Percentiles rank a stretch among this genome's conserved stretches.
These are phyloP conservation scores for Scomber scombrus DNA, from an alignment of 2,113 vertebrate species.

Conservation along the genomic window DNA sequence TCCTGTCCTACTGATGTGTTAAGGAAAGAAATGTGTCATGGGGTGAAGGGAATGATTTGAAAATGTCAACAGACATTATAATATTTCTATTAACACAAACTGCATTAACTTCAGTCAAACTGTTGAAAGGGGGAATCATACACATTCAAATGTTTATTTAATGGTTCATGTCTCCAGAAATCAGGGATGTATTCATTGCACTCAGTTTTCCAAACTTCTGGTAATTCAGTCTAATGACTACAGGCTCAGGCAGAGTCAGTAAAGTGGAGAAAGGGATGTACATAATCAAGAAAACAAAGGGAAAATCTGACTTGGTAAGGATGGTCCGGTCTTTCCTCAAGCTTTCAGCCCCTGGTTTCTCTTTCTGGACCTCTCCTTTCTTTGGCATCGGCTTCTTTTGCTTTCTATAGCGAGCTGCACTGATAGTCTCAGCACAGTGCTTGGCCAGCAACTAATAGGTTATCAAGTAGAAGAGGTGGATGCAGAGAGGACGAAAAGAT, in stretches of 20 bases:
- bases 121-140: background rate
- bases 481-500: constrained; percentile 5
- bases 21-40: background rate
- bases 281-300: background rate
- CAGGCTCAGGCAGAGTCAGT: background rate
- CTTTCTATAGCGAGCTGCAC: constrained; percentile 90
- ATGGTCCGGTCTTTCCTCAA: constrained; percentile 89
- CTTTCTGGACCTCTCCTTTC: constrained; percentile 88
- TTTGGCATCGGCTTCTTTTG: constrained; percentile 84
- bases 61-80: constrained; percentile 9
- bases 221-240: background rate
- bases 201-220: background rate
- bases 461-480: constrained; percentile 21
- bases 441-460: constrained; percentile 90
- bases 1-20: background rate
- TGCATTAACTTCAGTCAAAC: background rate
- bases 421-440: constrained; percentile 91
- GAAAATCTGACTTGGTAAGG: constrained; percentile 89
- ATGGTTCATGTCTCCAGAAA: constrained; percentile 13
- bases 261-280: background rate
- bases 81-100: constrained; percentile 13
- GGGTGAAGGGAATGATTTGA: constrained; percentile 2
- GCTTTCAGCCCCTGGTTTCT: constrained; percentile 93
- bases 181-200: background rate
- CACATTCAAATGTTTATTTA: background rate